A percentile compares a stretch with the other conserved stretches of the same genome.
Evolutionary conservation across 2,888 invertebrate species (phyloP).

Genomic region (Sinopyrophorus schimmeli): DNA sequence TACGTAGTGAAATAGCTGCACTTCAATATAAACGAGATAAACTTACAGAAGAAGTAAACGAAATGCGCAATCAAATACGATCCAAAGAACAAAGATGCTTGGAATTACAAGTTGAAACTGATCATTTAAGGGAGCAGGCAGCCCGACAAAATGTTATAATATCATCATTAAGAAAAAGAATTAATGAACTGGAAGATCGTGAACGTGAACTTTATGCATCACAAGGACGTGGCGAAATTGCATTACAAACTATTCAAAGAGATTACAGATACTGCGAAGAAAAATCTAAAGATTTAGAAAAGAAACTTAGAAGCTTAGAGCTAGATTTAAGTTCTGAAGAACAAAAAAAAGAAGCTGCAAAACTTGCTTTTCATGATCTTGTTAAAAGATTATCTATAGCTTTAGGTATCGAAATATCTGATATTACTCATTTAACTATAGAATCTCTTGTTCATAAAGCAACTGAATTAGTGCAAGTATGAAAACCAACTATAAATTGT

Average conservation of each 20-base stretch:
- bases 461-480: slow-evolving; percentile 73
- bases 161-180: slow-evolving; percentile 75
- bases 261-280: slow-evolving; percentile 69
- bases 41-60: slow-evolving; percentile 71
- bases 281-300: slow-evolving; percentile 74
- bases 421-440: slow-evolving; percentile 66
- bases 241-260: slow-evolving; percentile 73
- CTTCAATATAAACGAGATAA: slow-evolving; percentile 84
- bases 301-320: slow-evolving; percentile 73
- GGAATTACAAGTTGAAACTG: slow-evolving; percentile 79
- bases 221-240: slow-evolving; percentile 67
- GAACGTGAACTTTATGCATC: slow-evolving; percentile 69
- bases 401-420: slow-evolving; percentile 72
- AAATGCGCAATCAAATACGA: slow-evolving; percentile 68
- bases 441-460: slow-evolving; percentile 78
- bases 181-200: slow-evolving; percentile 77
- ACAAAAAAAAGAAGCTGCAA: slow-evolving; percentile 73
- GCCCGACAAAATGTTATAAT: slow-evolving; percentile 82
- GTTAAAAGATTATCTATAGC: slow-evolving; percentile 72
- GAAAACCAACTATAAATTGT: background rate
- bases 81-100: slow-evolving; percentile 71
- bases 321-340: slow-evolving; percentile 73
- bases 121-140: slow-evolving; percentile 78
- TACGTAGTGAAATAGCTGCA: slow-evolving; percentile 83
- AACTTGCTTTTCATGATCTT: slow-evolving; percentile 69